Evolutionary conservation across 2,797 vertebrate species (phyloP).

Genomic region (Phrynocephalus forsythii): DNA sequence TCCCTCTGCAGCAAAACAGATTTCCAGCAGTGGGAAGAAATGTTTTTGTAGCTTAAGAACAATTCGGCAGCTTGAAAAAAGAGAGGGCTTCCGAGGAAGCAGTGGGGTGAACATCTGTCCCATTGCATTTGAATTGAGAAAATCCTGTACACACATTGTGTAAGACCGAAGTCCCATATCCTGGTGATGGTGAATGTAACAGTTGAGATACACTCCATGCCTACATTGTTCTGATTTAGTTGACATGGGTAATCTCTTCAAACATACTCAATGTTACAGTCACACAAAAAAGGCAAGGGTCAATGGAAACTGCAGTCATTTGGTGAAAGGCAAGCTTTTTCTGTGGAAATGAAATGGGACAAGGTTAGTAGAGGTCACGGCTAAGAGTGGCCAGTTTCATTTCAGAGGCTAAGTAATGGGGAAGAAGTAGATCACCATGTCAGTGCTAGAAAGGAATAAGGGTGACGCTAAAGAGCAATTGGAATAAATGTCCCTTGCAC

Average conservation of each 20-base stretch:
- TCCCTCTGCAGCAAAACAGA: too few relatives aligned
- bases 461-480: background rate
- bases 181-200: background rate
- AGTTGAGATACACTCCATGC: background rate
- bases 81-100: too few relatives aligned
- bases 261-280: background rate
- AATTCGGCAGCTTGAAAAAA: too few relatives aligned
- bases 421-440: background rate
- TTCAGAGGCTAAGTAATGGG: constrained; percentile 14
- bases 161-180: background rate
- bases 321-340: background rate
- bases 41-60: too few relatives aligned
- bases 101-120: too few relatives aligned
- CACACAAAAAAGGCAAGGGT: background rate
- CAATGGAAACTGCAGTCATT: background rate
- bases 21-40: too few relatives aligned
- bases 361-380: background rate
- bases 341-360: background rate
- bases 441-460: background rate
- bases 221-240: background rate
- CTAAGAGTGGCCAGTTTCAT: constrained; percentile 15
- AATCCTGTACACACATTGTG: too few relatives aligned
- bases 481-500: background rate
- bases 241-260: background rate
- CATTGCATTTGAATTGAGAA: too few relatives aligned